Percentiles rank a stretch among this genome's conserved stretches.
Evolutionary conservation across 2,888 invertebrate species (phyloP).

Genomic region (Malthinus flaveolus): DNA sequence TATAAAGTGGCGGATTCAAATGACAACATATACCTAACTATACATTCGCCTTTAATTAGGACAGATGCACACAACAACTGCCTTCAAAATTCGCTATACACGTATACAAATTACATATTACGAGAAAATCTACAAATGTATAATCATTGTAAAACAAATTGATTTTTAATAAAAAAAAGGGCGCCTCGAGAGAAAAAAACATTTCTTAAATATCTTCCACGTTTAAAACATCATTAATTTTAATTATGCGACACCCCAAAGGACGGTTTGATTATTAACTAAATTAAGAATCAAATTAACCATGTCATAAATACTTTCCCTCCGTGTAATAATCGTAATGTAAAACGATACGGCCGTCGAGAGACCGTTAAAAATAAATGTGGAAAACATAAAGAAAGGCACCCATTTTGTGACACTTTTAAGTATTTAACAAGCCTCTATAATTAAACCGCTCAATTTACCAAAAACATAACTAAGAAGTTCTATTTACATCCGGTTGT

Average conservation of each 20-base stretch:
- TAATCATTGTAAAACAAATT: constrained; percentile 2
- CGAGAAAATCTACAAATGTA: not conserved
- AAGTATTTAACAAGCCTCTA: constrained; percentile 34
- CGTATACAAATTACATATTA: constrained; percentile 10
- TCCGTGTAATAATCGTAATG: constrained; percentile 39
- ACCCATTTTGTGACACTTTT: constrained; percentile 31
- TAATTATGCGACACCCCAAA: constrained; percentile 2
- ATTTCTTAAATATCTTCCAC: too few species aligned
- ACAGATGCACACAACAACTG: constrained; percentile 34
- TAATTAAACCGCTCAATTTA: constrained; percentile 34
- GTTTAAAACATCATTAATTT: not conserved
- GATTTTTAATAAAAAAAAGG: not conserved
- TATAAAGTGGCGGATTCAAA: constrained; percentile 34
- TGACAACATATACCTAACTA: constrained; percentile 32
- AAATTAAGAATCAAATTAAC: constrained; percentile 23
- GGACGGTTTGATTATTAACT: constrained; percentile 17
- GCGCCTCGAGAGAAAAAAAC: not conserved
- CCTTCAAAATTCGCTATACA: constrained; percentile 5
- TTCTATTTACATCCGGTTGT: constrained; percentile 32
- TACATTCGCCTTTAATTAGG: constrained; percentile 36
- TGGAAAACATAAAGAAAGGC: constrained; percentile 46
- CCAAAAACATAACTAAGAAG: constrained; percentile 24
- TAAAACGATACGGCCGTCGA: constrained; percentile 33
- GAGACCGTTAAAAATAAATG: constrained; percentile 49
- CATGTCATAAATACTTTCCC: constrained; percentile 38